Base-by-base conservation (phyloP, 2,113 vertebrate species). In the Neodontobutis hainanensis region DNA sequence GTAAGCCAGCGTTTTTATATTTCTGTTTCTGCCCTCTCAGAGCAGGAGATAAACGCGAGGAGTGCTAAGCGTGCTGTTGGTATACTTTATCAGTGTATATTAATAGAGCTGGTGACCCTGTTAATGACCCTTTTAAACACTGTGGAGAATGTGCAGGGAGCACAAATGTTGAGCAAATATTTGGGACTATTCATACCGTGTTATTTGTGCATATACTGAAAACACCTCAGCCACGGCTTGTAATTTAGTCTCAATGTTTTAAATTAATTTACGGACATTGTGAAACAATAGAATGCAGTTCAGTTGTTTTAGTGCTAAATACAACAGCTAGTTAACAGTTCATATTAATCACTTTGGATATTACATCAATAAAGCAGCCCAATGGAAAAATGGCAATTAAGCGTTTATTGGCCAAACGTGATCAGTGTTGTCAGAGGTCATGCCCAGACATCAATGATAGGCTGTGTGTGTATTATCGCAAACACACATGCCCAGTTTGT, bases 371-470 rank as follows among this genome's bases (percentile, higher is more conserved):
- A 90, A 91, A 88, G 88, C 88, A 84, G 85, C 88, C 84, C 87
- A 70, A 89, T 63, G 90, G 88, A 89, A 87, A 91, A 89, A 90
- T 86, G 87, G 84, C 88, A 90, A 91, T 92, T 92, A 90, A 84
- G 85, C 85, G 75, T 85, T 89, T 89, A 92, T 88, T 87, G 84
- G 86, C 69, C 77, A 68, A 78, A 83, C 62, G 77, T 89, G 87
- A 90, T 89, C 84, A 51, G 79, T 75, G 87, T 81, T 79, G 85
- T 88, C 87, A 87, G 86, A 88, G 87, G 85, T 90, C 85, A 83
- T 68, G 81, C 70, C 80, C 83, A 70, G 53, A 65, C 78, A 51
- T 83, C 71, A 64, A 65, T 75, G 73, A 65, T 43, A 16, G 48
- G 4, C 36, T 57, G 64, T 68, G 70, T 32, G 66, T 65, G 52